phyloP scores from a whole-genome alignment of 2,113 vertebrate species.

The Cinclus mexicanus region DNA sequence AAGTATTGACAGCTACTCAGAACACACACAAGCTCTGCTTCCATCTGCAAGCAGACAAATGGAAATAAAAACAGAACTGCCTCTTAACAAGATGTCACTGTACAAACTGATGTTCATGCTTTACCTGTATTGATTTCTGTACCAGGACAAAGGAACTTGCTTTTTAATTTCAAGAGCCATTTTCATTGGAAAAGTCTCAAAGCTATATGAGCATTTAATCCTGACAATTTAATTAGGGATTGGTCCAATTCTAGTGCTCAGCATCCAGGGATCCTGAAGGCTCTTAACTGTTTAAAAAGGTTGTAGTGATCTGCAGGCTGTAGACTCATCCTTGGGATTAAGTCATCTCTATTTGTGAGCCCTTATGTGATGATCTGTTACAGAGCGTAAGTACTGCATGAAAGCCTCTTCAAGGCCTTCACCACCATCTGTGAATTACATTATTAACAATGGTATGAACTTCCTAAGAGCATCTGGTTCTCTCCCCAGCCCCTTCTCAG shows the following conservation, averaged over 20 bases:
- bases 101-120: neutral
- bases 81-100: neutral
- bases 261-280: neutral
- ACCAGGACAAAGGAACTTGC: neutral
- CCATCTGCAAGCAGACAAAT: neutral
- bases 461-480: conserved; percentile 64
- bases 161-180: neutral
- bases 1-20: neutral
- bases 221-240: neutral
- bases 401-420: conserved; percentile 63
- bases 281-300: neutral
- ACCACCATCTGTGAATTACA: conserved; percentile 58
- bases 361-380: conserved; percentile 45
- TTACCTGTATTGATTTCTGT: neutral
- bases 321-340: conserved; percentile 44
- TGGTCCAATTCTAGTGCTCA: neutral
- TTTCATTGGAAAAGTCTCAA: neutral
- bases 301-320: neutral
- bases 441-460: conserved; percentile 63
- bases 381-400: conserved; percentile 35
- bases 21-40: neutral
- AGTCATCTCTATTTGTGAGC: conserved; percentile 57
- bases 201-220: neutral
- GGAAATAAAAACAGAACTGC: neutral
- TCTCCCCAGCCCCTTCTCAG: conserved; percentile 42